phyloP scores from a whole-genome alignment of 2,888 invertebrate species.

The Argyresthia goedartella region DNA sequence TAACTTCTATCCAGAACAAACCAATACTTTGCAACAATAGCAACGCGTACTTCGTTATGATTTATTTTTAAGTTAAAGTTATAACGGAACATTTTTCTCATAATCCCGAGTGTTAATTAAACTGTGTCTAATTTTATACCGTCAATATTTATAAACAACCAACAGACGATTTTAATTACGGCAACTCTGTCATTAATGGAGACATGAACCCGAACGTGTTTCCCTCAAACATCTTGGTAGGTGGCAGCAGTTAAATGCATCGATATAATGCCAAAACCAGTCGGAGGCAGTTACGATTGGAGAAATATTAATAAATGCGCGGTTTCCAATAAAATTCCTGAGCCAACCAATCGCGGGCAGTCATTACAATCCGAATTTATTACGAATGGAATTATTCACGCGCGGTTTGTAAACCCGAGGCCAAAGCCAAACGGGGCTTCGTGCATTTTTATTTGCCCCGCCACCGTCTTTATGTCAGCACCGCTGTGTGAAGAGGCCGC shows the following conservation, averaged over 20 bases:
- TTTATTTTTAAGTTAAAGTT: not conserved
- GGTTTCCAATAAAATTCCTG: slow-evolving; percentile 33
- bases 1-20: too few species aligned
- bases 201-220: slow-evolving; percentile 32
- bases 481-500: slow-evolving; percentile 53
- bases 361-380: slow-evolving; percentile 66
- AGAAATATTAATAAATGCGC: slow-evolving; percentile 38
- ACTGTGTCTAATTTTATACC: not conserved
- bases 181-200: slow-evolving; percentile 31
- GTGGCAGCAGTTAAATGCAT: slow-evolving; percentile 36
- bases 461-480: slow-evolving; percentile 43
- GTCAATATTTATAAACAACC: slow-evolving; percentile 17
- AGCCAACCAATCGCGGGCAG: slow-evolving; percentile 49
- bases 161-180: slow-evolving; percentile 35
- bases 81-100: not conserved
- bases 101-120: not conserved
- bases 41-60: not conserved
- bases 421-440: slow-evolving; percentile 21
- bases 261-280: slow-evolving; percentile 43
- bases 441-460: slow-evolving; percentile 22
- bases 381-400: slow-evolving; percentile 66
- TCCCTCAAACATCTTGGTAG: slow-evolving; percentile 25
- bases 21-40: not conserved
- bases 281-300: slow-evolving; percentile 26
- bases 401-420: slow-evolving; percentile 43